Percentiles rank a stretch among this genome's conserved stretches.
phyloP scores from a whole-genome alignment of 2,113 vertebrate species.

The Leptosomus discolor region DNA sequence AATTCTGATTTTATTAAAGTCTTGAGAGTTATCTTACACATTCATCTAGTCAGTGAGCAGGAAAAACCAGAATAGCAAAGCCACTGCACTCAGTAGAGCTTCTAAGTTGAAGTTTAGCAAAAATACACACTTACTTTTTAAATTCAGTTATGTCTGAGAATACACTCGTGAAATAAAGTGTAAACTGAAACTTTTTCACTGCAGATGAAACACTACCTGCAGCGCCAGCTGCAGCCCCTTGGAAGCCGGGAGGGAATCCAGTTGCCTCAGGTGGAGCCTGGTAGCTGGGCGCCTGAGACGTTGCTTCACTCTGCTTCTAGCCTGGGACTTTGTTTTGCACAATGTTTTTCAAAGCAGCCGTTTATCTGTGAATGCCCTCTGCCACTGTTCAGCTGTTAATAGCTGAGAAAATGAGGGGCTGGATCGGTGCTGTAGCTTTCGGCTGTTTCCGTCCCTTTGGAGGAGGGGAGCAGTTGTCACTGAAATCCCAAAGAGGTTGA shows the following conservation, averaged over 20 bases:
- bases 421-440: not conserved
- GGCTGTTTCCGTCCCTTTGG: not conserved
- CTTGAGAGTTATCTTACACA: not conserved
- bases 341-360: not conserved
- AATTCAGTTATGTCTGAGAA: not conserved
- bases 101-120: not conserved
- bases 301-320: not conserved
- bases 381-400: not conserved
- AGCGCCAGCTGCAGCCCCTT: not conserved
- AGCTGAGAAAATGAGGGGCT: not conserved
- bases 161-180: not conserved
- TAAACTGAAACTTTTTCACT: not conserved
- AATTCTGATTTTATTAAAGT: not conserved
- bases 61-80: not conserved
- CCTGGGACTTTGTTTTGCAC: not conserved
- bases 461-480: not conserved
- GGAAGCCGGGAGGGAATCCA: not conserved
- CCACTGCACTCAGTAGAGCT: not conserved
- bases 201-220: not conserved
- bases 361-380: not conserved
- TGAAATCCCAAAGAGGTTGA: not conserved
- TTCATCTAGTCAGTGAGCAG: not conserved
- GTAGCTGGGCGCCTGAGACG: fast-evolving
- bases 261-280: not conserved
- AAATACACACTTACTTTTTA: not conserved